A percentile compares a stretch with the other conserved stretches of the same genome.
Conservation (phyloP, 2,797 vertebrate species). For the Parambassis ranga region DNA sequence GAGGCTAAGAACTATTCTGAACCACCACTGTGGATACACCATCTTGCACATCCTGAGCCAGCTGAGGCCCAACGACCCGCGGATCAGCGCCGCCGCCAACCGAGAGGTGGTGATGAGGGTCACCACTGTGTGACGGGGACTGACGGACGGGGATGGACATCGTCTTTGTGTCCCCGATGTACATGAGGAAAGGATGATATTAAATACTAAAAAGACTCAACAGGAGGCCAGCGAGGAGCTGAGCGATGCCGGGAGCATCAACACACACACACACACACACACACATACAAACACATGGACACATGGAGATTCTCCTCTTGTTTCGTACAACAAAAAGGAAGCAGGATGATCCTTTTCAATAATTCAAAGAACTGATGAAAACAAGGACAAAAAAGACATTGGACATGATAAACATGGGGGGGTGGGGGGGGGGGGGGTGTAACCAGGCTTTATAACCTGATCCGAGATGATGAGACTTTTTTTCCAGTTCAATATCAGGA, state of each 20-base stretch:
- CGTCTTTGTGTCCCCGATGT: slow-evolving; percentile 9
- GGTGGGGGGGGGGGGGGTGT: not conserved
- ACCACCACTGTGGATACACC: slow-evolving; percentile 95
- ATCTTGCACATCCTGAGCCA: slow-evolving; percentile 94
- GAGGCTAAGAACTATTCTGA: slow-evolving; percentile 92
- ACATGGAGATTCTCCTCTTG: slow-evolving; percentile 56
- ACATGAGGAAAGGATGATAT: slow-evolving; percentile 16
- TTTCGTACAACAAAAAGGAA: slow-evolving; percentile 65
- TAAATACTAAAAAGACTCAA: slow-evolving; percentile 23
- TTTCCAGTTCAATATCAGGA: slow-evolving; percentile 72
- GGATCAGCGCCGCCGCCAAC: slow-evolving; percentile 84
- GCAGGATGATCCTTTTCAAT: slow-evolving; percentile 70
- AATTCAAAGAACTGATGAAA: slow-evolving; percentile 63
- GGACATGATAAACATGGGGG: slow-evolving; percentile 25
- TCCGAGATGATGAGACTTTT: slow-evolving; percentile 53
- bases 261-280: slow-evolving; percentile 48
- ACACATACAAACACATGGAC: no score
- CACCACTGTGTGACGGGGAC: slow-evolving; percentile 87
- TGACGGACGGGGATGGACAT: not conserved
- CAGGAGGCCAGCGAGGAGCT: slow-evolving; percentile 28
- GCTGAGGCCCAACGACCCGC: slow-evolving; percentile 87
- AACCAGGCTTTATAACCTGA: slow-evolving; percentile 69
- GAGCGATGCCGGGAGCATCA: slow-evolving; percentile 52
- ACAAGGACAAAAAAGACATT: slow-evolving; percentile 53
- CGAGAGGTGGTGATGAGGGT: slow-evolving; percentile 95